Evolutionary conservation across 2,113 vertebrate species (phyloP).

Genomic region (Ictalurus furcatus): DNA sequence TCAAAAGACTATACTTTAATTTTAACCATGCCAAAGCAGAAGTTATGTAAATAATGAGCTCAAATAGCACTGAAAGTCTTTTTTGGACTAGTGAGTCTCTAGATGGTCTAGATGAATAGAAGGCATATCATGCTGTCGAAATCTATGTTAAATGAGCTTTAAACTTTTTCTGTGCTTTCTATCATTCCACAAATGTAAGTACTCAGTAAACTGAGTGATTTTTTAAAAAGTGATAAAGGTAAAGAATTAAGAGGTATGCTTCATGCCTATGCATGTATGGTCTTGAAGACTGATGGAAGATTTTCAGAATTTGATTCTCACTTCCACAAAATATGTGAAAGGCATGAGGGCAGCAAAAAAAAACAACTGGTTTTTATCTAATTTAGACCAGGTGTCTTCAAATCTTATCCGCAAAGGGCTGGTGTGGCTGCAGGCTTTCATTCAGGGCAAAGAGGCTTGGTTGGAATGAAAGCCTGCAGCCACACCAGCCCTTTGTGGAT

Average conservation of each 20-base stretch:
- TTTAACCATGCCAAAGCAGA: background rate
- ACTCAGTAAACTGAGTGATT: background rate
- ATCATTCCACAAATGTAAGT: background rate
- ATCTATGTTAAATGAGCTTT: background rate
- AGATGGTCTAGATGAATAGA: background rate
- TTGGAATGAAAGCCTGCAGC: no score
- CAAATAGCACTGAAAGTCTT: background rate
- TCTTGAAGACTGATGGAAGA: background rate
- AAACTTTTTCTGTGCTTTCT: background rate
- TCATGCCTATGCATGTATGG: background rate
- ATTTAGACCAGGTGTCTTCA: background rate
- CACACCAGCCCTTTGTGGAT: background rate
- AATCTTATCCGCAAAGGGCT: background rate
- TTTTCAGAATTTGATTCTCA: background rate
- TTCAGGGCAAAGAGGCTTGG: background rate
- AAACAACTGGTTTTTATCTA: background rate
- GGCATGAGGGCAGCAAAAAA: background rate
- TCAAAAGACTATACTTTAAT: background rate
- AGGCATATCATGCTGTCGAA: background rate
- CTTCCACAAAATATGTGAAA: background rate
- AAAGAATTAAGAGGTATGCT: background rate
- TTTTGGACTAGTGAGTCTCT: background rate
- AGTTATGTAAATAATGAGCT: background rate
- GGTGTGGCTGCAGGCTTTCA: background rate
- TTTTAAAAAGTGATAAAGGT: background rate